Percentiles rank a stretch among this genome's conserved stretches.
Evolutionary conservation across 2,797 vertebrate genomes (phyloP).

Genomic region (Macrochelys suwanniensis): DNA sequence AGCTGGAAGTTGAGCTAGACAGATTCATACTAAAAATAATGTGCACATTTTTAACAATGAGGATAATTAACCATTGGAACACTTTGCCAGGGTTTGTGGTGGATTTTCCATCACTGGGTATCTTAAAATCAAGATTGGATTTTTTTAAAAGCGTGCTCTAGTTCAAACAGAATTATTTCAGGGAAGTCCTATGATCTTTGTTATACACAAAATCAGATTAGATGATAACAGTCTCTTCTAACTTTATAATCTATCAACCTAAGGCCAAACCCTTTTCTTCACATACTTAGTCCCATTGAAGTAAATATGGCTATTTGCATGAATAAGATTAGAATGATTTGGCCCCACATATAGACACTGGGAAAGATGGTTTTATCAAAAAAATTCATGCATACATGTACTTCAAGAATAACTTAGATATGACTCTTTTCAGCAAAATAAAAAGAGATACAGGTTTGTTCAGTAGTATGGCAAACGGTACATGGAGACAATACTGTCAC

Average conservation of each 20-base stretch:
- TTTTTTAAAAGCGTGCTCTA: background rate
- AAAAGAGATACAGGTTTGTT: background rate
- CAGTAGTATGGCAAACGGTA: rapidly evolving
- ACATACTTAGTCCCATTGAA: background rate
- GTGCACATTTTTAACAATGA: background rate
- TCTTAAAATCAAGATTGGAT: background rate
- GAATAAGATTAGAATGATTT: background rate
- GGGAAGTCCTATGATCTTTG: background rate
- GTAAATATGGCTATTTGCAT: rapidly evolving
- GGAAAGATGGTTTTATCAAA: background rate
- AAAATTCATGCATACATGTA: rapidly evolving
- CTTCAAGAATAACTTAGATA: background rate
- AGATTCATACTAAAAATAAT: background rate
- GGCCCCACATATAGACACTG: background rate
- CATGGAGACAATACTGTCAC: background rate
- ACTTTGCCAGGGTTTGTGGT: background rate
- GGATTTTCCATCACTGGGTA: background rate
- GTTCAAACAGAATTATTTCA: background rate
- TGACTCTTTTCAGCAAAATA: background rate
- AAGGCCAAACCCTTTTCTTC: rapidly evolving
- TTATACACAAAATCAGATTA: background rate
- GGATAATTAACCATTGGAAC: background rate
- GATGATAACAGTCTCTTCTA: background rate
- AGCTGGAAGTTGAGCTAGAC: background rate
- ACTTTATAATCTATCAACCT: background rate